phyloP scores from a whole-genome alignment of 2,888 invertebrate genomes.

The Xanthostigma xanthostigma region DNA sequence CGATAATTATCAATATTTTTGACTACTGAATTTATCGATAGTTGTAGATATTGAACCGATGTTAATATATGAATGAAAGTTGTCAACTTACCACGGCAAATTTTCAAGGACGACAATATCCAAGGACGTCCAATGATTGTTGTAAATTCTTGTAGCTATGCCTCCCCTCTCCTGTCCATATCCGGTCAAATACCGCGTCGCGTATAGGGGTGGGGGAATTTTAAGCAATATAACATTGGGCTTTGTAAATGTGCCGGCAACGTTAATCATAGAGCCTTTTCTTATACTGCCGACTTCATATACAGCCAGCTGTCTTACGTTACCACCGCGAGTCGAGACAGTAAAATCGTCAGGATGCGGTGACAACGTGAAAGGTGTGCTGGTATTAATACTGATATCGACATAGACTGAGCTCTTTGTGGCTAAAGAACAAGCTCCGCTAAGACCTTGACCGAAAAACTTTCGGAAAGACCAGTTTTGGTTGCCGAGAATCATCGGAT shows the following conservation, averaged over 20 bases:
- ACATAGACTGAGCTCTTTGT: conserved; percentile 64
- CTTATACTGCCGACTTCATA: conserved; percentile 37
- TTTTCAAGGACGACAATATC: conserved; percentile 76
- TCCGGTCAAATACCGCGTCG: conserved; percentile 70
- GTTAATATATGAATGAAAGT: too few relatives aligned
- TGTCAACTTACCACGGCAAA: conserved; percentile 54
- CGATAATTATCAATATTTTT: too few relatives aligned
- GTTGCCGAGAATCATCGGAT: conserved; percentile 47
- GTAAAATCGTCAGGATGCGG: conserved; percentile 44
- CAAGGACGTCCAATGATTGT: conserved; percentile 60
- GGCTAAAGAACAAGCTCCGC: conserved; percentile 70
- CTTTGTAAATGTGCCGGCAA: conserved; percentile 43
- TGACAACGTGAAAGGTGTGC: conserved; percentile 43
- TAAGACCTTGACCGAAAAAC: conserved; percentile 74
- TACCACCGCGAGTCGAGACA: conserved; percentile 52
- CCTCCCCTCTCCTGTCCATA: conserved; percentile 87
- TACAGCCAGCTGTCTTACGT: conserved; percentile 47
- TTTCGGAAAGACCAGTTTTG: conserved; percentile 76
- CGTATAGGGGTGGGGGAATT: conserved; percentile 53
- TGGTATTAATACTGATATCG: conserved; percentile 51
- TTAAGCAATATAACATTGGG: conserved; percentile 35
- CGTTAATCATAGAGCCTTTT: conserved; percentile 44
- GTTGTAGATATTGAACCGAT: too few relatives aligned
- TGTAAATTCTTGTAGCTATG: conserved; percentile 70
- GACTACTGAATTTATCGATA: too few relatives aligned